These are phyloP conservation scores for Pseudois nayaur DNA, from an alignment of 2,113 vertebrate genomes.

Conservation along the genomic window DNA sequence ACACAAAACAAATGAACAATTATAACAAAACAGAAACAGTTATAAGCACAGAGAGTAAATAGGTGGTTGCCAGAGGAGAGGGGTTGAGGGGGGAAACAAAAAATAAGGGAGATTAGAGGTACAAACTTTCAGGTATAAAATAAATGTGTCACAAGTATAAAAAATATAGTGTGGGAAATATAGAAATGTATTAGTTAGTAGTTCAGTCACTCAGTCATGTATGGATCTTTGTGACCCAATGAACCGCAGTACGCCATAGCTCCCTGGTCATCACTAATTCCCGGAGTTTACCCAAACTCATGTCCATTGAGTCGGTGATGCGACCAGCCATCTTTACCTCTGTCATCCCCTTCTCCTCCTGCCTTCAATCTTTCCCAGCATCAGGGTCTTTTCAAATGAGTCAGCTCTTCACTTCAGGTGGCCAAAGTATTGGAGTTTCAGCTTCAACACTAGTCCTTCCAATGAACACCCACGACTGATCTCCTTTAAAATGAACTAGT, in stretches of 20 bases:
- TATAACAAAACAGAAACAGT: background rate
- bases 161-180: background rate
- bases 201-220: rapidly evolving
- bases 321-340: background rate
- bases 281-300: background rate
- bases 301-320: background rate
- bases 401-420: background rate
- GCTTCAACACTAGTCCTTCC: background rate
- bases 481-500: background rate
- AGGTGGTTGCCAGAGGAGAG: background rate
- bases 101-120: background rate
- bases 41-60: background rate
- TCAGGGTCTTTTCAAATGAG: background rate
- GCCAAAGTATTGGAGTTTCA: background rate
- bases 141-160: background rate
- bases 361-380: background rate
- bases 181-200: background rate
- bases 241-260: rapidly evolving
- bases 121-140: background rate
- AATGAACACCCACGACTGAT: background rate
- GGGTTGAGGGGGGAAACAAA: background rate
- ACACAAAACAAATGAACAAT: background rate
- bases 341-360: background rate
- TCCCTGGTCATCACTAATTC: background rate
- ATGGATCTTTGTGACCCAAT: background rate